Percentiles rank a stretch among this genome's conserved stretches.
phyloP scores from a whole-genome alignment of 2,797 vertebrate genomes.

The Phoxinus dragarum region DNA sequence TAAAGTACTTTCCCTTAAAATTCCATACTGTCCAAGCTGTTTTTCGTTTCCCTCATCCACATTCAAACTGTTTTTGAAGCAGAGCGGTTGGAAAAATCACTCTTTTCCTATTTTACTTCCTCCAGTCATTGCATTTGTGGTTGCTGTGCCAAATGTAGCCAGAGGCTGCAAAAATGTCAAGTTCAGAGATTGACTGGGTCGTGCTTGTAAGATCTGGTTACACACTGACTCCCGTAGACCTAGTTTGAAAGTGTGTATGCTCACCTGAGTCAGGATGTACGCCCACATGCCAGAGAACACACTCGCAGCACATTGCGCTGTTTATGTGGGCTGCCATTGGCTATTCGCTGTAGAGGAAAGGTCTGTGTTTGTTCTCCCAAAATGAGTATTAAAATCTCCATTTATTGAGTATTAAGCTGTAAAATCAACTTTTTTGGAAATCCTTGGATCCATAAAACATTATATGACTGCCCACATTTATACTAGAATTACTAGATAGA shows the following conservation, averaged over 20 bases:
- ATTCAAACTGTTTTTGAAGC: constrained; percentile 27
- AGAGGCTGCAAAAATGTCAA: constrained; percentile 57
- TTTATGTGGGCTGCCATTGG: constrained; percentile 37
- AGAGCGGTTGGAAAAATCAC: constrained; percentile 2
- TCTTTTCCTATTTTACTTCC: constrained; percentile 38
- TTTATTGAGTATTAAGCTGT: not conserved
- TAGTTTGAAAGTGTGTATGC: constrained; percentile 58
- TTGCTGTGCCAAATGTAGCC: constrained; percentile 55
- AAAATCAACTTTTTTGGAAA: not conserved
- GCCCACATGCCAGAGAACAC: constrained; percentile 43
- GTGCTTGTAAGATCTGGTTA: constrained; percentile 57
- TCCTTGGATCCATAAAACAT: not conserved
- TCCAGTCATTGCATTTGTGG: constrained; percentile 47
- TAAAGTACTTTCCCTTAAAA: constrained; percentile 22
- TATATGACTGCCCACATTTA: not conserved
- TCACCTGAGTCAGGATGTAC: constrained; percentile 57
- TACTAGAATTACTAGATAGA: not conserved
- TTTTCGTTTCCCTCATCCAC: not conserved
- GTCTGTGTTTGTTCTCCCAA: constrained; percentile 50
- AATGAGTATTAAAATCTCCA: not conserved
- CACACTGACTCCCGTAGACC: constrained; percentile 51
- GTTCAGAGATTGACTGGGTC: constrained; percentile 20
- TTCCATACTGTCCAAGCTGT: not conserved
- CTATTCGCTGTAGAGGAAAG: constrained; percentile 20
- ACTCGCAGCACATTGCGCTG: constrained; percentile 11